These are phyloP conservation scores for Yasuhikotakia modesta DNA, from an alignment of 2,797 vertebrate genomes.

Conservation along the genomic window DNA sequence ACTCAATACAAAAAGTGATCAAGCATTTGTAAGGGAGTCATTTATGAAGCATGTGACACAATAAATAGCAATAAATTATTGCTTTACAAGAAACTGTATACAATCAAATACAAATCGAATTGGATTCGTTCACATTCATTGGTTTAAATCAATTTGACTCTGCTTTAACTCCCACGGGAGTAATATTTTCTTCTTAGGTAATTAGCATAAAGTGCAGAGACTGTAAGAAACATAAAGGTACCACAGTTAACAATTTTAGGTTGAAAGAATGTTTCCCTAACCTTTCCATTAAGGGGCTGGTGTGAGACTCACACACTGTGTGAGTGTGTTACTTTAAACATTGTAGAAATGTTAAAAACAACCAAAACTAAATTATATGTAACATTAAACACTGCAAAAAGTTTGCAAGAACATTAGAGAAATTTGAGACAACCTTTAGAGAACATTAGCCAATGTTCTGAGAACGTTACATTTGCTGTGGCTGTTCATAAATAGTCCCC, in stretches of 20 bases:
- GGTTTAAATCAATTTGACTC: slow-evolving; percentile 21
- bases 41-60: slow-evolving; percentile 6
- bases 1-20: slow-evolving; percentile 22
- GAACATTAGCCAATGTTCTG: no score
- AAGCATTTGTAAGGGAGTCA: slow-evolving; percentile 2
- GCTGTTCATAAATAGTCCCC: slow-evolving; percentile 11
- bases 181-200: slow-evolving; percentile 29
- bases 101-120: neutral
- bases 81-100: neutral
- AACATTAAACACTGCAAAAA: no score
- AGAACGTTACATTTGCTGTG: no score
- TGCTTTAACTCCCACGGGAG: slow-evolving; percentile 9
- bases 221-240: slow-evolving; percentile 16
- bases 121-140: neutral
- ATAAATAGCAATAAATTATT: neutral
- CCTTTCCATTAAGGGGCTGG: no score
- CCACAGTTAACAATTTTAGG: no score
- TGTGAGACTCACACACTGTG: no score
- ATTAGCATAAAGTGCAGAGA: slow-evolving; percentile 36
- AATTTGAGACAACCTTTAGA: no score
- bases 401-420: no score
- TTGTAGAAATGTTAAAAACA: no score
- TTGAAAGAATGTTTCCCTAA: no score
- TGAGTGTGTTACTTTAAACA: no score
- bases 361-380: no score